phyloP scores from a whole-genome alignment of 2,888 invertebrate species.

The Cheilosia variabilis region DNA sequence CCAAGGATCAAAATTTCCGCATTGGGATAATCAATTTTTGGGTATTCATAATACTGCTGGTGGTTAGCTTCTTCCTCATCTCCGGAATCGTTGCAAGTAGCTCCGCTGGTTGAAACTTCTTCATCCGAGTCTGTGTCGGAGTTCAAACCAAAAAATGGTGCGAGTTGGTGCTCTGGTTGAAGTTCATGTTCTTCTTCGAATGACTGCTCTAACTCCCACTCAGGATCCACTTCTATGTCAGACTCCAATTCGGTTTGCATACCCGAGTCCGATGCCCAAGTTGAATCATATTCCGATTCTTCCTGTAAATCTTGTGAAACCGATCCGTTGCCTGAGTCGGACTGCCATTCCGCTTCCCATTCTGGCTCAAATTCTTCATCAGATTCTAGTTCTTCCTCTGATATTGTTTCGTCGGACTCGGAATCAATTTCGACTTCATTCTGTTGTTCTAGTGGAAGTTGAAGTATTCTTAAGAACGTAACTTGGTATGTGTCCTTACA shows the following conservation, averaged over 20 bases:
- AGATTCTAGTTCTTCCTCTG: neutral
- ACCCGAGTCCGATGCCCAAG: neutral
- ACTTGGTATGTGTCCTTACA: neutral
- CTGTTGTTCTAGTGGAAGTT: neutral
- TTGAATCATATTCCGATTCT: neutral
- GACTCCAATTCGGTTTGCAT: neutral
- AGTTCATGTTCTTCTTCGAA: neutral
- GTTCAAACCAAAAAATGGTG: neutral
- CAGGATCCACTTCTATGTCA: conserved; percentile 6
- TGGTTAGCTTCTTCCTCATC: too few species aligned
- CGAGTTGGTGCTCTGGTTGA: neutral
- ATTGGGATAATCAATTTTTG: neutral
- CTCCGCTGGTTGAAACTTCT: neutral
- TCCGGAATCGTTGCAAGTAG: neutral
- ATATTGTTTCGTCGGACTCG: neutral
- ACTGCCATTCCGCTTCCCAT: neutral
- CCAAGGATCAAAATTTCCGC: neutral
- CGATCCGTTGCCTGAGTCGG: neutral
- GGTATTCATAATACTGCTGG: neutral
- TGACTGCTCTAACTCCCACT: neutral
- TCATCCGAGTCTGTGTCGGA: conserved; percentile 4
- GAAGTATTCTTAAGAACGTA: neutral
- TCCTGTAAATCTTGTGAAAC: neutral
- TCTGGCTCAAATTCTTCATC: neutral
- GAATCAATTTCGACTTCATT: neutral